Evolutionary conservation across 2,113 vertebrate genomes (phyloP), one percentile per base, ranked within the genome.

Genomic region (Sinocyclocheilus rhinocerous): DNA sequence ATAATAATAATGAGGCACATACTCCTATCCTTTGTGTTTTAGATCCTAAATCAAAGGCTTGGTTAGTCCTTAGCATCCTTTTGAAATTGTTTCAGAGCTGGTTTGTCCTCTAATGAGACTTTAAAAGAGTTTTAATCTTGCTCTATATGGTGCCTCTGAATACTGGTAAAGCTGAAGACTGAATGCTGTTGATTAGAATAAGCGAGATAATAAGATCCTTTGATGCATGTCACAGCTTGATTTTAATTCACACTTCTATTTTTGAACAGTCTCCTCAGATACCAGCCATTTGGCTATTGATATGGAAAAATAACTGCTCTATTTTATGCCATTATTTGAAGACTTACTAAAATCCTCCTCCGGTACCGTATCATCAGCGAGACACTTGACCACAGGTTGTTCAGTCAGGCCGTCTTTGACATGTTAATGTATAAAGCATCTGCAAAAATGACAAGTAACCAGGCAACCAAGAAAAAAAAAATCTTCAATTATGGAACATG

Each of bases 141-240:
- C 33, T 76, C n/a, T 50, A 13, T 24, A 13, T 50, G 45, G n/a
- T 84, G 55, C 50, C 33, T 42, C 10, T 80, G 76, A 45, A 61
- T 61, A 48, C 76, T 52, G 42, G 16, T 59, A 50, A 11, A 42
- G 79, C 79, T 77, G 75, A 84, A 42, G 8, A 22, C 42, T 75
- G 26, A 88, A 80, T 75, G 84, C 39, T 80, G 75, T 80, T 88
- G 67, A 83, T 83, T 86, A 80, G 57, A 20, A 80, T 84, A 65
- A 45, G 70, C 22, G 76, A 84, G 80, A 84, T 78, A 78, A 78
- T 76, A 85, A 76, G 24, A 61, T 63, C 26, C 65, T 88, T 84
- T 57, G 67, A 86, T 81, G 55, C 77, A 76, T 65, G 78, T 75
- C 55, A 3, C 84, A 86, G 57, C 87, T 69, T 48, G 39, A 55